A percentile compares a stretch with the other conserved stretches of the same genome.
phyloP scores from a whole-genome alignment of 2,888 invertebrate species.

The Branchellion lobata region DNA sequence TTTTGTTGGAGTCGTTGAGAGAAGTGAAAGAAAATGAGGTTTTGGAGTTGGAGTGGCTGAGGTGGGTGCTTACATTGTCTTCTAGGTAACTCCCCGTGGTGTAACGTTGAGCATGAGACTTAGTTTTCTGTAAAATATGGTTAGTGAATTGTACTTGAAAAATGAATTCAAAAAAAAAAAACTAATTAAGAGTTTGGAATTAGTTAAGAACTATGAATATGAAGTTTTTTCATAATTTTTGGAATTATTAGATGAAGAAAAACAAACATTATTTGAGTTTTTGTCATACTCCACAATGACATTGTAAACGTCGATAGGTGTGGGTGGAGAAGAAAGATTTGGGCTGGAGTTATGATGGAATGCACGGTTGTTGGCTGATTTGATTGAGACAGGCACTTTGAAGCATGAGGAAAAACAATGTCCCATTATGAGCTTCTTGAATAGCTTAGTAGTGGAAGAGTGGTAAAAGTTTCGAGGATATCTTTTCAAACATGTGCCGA shows the following conservation, averaged over 20 bases:
- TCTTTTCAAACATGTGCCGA: no score
- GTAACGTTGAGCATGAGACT: background rate
- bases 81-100: background rate
- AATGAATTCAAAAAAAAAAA: background rate
- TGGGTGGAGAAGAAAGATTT: background rate
- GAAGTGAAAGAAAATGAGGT: no score
- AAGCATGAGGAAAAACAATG: constrained; percentile 40
- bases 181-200: background rate
- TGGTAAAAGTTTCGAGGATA: no score
- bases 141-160: no score
- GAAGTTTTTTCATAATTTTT: background rate
- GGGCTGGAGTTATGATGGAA: constrained; percentile 2
- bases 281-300: constrained; percentile 36
- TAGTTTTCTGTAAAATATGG: background rate
- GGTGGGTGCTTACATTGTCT: background rate
- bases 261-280: constrained; percentile 11
- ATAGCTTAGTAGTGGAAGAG: no score
- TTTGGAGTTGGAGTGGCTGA: no score
- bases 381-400: constrained; percentile 12
- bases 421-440: constrained; percentile 22
- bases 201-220: background rate
- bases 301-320: constrained; percentile 29
- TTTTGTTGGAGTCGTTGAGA: no score
- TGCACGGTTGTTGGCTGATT: constrained; percentile 3
- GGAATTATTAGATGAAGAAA: background rate